phyloP scores from a whole-genome alignment of 2,113 vertebrate species.

The Pampusana beccarii region DNA sequence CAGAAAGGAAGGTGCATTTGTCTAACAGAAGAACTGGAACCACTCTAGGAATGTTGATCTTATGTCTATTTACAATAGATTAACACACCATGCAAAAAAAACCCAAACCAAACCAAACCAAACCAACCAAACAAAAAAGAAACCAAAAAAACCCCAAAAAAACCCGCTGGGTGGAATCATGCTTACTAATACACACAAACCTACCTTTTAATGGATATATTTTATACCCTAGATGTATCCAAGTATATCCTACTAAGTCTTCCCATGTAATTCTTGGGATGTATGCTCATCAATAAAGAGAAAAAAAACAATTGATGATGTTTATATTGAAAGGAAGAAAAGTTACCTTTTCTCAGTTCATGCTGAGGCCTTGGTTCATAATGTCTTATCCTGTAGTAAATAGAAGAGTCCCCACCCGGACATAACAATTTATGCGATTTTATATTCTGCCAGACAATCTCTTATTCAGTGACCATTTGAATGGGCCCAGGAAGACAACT shows the following conservation, averaged over 20 bases:
- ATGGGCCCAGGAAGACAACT: neutral
- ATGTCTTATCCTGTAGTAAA: neutral
- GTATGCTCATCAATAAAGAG: neutral
- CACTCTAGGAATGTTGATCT: neutral
- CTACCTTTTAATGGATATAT: neutral
- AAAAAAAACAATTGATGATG: neutral
- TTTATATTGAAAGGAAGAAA: neutral
- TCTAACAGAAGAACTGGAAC: neutral
- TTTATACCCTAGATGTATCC: neutral
- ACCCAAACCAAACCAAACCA: too few relatives aligned
- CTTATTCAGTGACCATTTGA: conserved; percentile 28
- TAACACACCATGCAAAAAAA: neutral
- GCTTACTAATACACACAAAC: neutral
- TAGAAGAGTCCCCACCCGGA: neutral
- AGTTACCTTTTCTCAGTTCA: neutral
- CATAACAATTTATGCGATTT: neutral
- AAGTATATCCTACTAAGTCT: neutral
- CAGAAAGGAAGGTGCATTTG: neutral
- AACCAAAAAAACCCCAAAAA: too few relatives aligned
- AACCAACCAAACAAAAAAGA: too few relatives aligned
- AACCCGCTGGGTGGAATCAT: neutral
- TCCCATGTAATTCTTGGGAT: neutral
- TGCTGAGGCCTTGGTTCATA: neutral
- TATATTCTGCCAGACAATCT: neutral
- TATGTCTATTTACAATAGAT: neutral